Evolutionary conservation across 92 coral and sea anemone genomes (phyloP), one percentile per base, ranked within the genome.

Genomic region (Meandrina meandrites): DNA sequence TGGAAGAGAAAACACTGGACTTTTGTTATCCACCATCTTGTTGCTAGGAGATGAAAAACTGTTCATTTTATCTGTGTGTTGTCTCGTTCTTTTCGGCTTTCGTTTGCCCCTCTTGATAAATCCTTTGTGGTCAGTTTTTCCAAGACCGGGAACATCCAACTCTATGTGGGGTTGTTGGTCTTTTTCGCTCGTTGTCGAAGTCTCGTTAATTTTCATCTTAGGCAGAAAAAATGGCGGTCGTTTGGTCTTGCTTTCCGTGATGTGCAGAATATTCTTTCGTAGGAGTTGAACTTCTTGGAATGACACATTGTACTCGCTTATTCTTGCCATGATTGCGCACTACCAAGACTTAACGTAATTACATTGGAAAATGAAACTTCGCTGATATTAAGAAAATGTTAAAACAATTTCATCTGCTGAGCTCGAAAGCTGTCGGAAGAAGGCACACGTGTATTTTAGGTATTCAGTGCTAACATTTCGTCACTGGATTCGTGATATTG

Each of bases 221-320:
- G 88, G 83, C 27, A 85, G 64, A 42, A 64, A 64, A 30, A 85
- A 76, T 19, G 88, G 88, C 27, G 75, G 83, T 2, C 82, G 75
- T 78, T 31, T 62, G 1, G 35, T 60, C 82, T 78, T 64, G 40
- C n/a, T 60, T n/a, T 76, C 22, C 36, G 36, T 22, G 28, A 60
- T 24, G 45, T 21, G 77, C 17, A 31, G 75, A 60, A 50, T 32
- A 42, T 56, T 76, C 18, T 76, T 24, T 56, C 32, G 77, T 8
- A 48, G 22, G 34, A 34, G n/a, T 22, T 42, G 45, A 40, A 16
- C 76, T 7, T 85, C 88, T 64, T 77, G 83, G 60, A 76, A 85
- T 13, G 45, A 66, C 17, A 85, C 50, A 34, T 85, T 77, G 76
- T 76, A 78, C 45, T 60, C 28, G 82, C 67, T 85, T 60, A 76